A percentile compares a stretch with the other conserved stretches of the same genome.
These are phyloP conservation scores for Cetoscarus ocellatus DNA, from an alignment of 2,797 vertebrate genomes.

Conservation along the genomic window DNA sequence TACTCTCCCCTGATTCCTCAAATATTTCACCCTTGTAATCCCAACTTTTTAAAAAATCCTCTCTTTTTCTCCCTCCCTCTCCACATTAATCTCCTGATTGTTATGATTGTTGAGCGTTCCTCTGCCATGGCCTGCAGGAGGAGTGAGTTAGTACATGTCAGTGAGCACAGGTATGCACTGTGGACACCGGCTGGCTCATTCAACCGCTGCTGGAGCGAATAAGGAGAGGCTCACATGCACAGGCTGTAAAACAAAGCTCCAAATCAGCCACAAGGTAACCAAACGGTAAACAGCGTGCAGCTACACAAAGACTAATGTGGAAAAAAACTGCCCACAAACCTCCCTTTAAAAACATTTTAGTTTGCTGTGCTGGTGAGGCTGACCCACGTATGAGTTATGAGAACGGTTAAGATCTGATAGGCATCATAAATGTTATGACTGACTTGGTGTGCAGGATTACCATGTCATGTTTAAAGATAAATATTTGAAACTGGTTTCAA, in stretches of 20 bases:
- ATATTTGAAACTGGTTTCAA: not conserved
- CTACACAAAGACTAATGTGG: not conserved
- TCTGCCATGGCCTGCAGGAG: constrained; percentile 82
- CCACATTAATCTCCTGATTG: constrained; percentile 69
- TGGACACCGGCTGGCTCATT: constrained; percentile 70
- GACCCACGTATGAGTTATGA: not conserved
- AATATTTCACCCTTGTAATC: constrained; percentile 20
- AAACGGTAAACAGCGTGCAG: not conserved
- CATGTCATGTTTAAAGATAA: not conserved
- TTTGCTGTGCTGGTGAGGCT: not conserved
- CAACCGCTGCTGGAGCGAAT: constrained; percentile 25
- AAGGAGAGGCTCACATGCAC: constrained; percentile 25
- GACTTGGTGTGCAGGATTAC: not conserved
- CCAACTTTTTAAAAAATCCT: constrained; percentile 23
- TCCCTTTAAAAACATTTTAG: not conserved
- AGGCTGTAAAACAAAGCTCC: constrained; percentile 13
- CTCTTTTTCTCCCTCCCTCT: constrained; percentile 17
- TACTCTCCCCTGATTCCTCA: constrained; percentile 1
- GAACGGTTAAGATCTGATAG: not conserved
- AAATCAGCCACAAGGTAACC: constrained; percentile 9
- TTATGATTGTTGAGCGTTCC: constrained; percentile 80
- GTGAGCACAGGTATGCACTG: constrained; percentile 79
- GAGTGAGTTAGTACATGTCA: constrained; percentile 87
- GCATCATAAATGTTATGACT: not conserved
- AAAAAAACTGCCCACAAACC: not conserved